Conservation (phyloP, 2,113 vertebrate genomes). For the Sylvia atricapilla region DNA sequence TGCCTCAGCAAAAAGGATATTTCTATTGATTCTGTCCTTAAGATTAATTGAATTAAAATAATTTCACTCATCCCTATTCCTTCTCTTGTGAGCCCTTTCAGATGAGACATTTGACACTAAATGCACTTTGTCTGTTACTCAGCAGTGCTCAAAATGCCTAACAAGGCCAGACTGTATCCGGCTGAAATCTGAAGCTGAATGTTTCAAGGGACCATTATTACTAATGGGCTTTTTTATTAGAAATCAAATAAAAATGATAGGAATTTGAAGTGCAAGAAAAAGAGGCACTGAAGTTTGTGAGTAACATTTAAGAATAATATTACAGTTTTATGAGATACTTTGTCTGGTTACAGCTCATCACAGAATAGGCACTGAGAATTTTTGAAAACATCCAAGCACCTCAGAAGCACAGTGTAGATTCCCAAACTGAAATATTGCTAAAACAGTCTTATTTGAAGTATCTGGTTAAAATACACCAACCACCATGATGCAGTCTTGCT, state of each 20-base stretch:
- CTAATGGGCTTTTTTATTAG: constrained; percentile 47
- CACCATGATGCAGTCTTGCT: not conserved
- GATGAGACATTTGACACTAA: not conserved
- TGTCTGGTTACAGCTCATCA: not conserved
- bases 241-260: constrained; percentile 30
- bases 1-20: not conserved
- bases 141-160: not conserved
- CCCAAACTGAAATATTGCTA: not conserved
- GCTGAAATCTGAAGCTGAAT: constrained; percentile 14
- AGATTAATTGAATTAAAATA: constrained; percentile 3
- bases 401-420: not conserved
- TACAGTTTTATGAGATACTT: not conserved
- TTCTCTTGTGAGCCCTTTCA: not conserved
- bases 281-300: not conserved
- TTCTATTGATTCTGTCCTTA: not conserved
- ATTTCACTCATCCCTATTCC: not conserved
- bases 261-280: constrained; percentile 13
- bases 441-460: not conserved
- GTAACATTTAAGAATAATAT: constrained; percentile 17
- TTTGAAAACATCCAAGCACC: not conserved
- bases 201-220: constrained; percentile 12
- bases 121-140: constrained; percentile 13
- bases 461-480: not conserved
- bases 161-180: not conserved
- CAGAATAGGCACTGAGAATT: not conserved